These are phyloP conservation scores for Coracopsis vasa DNA, from an alignment of 2,113 vertebrate genomes.

Conservation along the genomic window DNA sequence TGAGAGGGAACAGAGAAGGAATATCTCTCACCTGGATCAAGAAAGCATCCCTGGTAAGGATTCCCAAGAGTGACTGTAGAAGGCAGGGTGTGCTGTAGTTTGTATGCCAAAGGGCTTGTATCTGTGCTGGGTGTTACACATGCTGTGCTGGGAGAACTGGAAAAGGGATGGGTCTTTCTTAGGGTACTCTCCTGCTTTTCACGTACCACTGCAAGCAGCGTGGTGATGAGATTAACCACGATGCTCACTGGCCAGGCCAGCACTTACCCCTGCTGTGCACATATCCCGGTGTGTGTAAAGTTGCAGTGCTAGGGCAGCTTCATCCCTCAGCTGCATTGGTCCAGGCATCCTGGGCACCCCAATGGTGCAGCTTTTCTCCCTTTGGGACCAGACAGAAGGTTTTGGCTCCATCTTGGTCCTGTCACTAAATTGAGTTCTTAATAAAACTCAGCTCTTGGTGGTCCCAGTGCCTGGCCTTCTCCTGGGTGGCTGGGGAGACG, in stretches of 20 bases:
- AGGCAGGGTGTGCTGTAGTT: not conserved
- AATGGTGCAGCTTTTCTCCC: fast-evolving
- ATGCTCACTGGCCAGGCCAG: fast-evolving
- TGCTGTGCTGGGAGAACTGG: not conserved
- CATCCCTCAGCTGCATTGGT: not conserved
- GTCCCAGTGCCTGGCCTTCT: not conserved
- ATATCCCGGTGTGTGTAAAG: not conserved
- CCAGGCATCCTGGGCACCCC: not conserved
- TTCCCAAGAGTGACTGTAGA: not conserved
- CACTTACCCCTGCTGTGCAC: fast-evolving
- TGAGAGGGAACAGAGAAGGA: not conserved
- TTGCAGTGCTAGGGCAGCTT: not conserved
- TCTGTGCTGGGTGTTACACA: not conserved
- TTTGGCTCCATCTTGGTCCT: not conserved
- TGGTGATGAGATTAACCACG: not conserved
- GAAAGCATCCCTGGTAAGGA: not conserved
- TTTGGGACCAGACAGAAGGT: not conserved
- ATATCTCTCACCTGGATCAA: not conserved
- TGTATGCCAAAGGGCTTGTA: not conserved
- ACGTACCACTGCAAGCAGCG: fast-evolving
- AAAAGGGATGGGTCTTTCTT: not conserved
- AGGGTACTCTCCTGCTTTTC: not conserved
- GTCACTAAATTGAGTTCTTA: not conserved
- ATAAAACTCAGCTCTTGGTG: not conserved
- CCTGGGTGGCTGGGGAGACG: not conserved